Base-by-base conservation (phyloP, 2,797 vertebrate genomes). In the Sebastiscus tertius region DNA sequence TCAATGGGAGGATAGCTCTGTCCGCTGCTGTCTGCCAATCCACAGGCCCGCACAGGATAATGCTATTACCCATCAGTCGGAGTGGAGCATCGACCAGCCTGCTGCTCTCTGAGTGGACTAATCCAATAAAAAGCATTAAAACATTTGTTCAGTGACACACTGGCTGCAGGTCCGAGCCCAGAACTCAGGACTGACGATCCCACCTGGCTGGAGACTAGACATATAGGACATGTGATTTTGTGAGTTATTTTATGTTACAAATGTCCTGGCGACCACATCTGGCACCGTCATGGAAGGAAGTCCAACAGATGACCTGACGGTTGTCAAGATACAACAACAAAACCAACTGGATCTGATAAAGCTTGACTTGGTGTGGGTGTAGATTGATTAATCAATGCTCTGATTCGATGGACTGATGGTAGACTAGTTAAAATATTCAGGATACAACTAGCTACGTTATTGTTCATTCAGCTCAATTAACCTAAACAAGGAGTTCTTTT, bases 101-200 rank as follows among this genome's bases (percentile, higher is more conserved):
- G 87, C 94, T 91, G 93, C 89, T 92, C 88, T 88, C 77, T 91
- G 90, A 94, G 91, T 91, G 90, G 81, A 71, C 92, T 95, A 95
- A 96, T 95, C 93, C 87, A 76, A 96, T 96, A 92, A 95, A 93
- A 91, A 92, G 94, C 95, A 90, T 94, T 95, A 95, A 95, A 95
- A 96, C 95, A 95, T 95, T 95, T 96, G 95, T 96, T 94, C 90
- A 79, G 90, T 92, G 93, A 95, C 94, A 94, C 92, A 92, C 87
- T 39, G 89, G 77, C 89, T 88, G 89, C 91, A 89, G 90, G 88
- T 81, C 80, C 11, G 66, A 88, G 71, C 10, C 82, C 85, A 77
- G 80, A 75, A 60, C 68, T 77, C 66, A 42, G 54, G 72, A 80
- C 72, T 29, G 61, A 65, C 11, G 5, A 36, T 26, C 33, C 42